phyloP scores from a whole-genome alignment of 2,113 vertebrate genomes.

The Cololabis saira region DNA sequence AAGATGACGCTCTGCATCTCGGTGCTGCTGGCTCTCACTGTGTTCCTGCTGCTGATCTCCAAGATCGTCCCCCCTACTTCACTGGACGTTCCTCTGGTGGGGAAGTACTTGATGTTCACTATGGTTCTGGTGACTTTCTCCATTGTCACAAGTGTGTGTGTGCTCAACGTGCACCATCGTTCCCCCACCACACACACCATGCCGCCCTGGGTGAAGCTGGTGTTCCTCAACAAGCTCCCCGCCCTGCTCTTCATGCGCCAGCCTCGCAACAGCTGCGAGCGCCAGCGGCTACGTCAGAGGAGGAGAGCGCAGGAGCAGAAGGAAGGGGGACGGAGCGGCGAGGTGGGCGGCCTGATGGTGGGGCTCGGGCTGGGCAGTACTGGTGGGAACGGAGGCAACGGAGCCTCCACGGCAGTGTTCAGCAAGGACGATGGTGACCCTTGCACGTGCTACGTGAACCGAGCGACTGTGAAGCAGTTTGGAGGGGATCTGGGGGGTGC shows the following conservation, averaged over 20 bases:
- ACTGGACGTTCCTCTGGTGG: slow-evolving; percentile 92
- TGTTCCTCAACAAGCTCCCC: slow-evolving; percentile 93
- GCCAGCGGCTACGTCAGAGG: slow-evolving; percentile 87
- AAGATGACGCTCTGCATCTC: slow-evolving; percentile 98
- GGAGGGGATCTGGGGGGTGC: slow-evolving; percentile 75
- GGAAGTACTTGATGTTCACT: slow-evolving; percentile 98
- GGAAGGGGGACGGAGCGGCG: slow-evolving; percentile 63
- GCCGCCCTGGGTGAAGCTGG: slow-evolving; percentile 93
- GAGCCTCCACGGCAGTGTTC: slow-evolving; percentile 60
- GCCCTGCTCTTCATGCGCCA: slow-evolving; percentile 94
- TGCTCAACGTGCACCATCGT: slow-evolving; percentile 95
- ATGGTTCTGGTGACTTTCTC: slow-evolving; percentile 98
- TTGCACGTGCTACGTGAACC: slow-evolving; percentile 91
- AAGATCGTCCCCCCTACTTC: slow-evolving; percentile 96
- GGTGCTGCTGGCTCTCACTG: slow-evolving; percentile 92
- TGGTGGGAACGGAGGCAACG: slow-evolving; percentile 57
- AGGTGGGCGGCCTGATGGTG: slow-evolving; percentile 71
- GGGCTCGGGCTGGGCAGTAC: slow-evolving; percentile 62
- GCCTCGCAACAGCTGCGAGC: slow-evolving; percentile 89
- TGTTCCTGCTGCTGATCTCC: slow-evolving; percentile 96
- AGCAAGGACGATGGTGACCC: slow-evolving; percentile 72
- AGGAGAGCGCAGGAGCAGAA: slow-evolving; percentile 83
- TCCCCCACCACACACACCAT: slow-evolving; percentile 97
- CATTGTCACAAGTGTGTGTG: slow-evolving; percentile 95
- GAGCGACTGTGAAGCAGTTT: slow-evolving; percentile 83